Base-by-base conservation (phyloP, 2,797 vertebrate species). In the Remorina albescens region DNA sequence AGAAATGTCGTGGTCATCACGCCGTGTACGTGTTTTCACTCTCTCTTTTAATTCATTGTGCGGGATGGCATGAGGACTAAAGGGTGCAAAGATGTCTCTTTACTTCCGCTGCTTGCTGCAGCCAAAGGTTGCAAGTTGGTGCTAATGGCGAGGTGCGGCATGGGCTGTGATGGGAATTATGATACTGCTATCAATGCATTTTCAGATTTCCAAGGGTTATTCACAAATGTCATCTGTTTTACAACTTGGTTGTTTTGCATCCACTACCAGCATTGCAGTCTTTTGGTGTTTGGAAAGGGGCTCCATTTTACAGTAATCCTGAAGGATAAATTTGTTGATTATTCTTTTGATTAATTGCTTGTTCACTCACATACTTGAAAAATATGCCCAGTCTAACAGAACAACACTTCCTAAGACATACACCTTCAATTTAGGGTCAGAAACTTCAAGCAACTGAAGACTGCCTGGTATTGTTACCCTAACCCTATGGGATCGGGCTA, bases 91-190 rank as follows among this genome's bases (percentile, higher is more conserved):
- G 37, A 68, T 78, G 75, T 57, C 68, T 65, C 66, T 58, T 49
- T 28, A 74, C 76, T 74, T 83, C 76, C 60, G 60, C 61, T 56
- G 6, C 15, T 57, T 32, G 50, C 68, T 74, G 66, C 68, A 76
- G 71, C n/a, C 32, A 44, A n/a, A 67, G 25, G 53, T 23, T 56
- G 53, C 46, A 18, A 19, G 46, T 55, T 54, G 42, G 39, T 44
- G 13, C 46, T 62, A 51, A 25, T 42, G 36, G 8, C 19, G 44
- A 26, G 26, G 7, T 49, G 59, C 25, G 6, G 39, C 50, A 39
- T 42, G 49, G 39, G 47, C 57, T 37, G 47, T 65, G 44, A 36
- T 65, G 30, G 39, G n/a, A 1, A 41, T 15, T n/a, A 2, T 67
- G n/a, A n/a, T 8, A 4, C 25, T 34, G 4, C 5, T 23, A 1